Percentiles rank a stretch among this genome's conserved stretches.
phyloP scores from a whole-genome alignment of 2,113 vertebrate species.

The Casuarius casuarius region DNA sequence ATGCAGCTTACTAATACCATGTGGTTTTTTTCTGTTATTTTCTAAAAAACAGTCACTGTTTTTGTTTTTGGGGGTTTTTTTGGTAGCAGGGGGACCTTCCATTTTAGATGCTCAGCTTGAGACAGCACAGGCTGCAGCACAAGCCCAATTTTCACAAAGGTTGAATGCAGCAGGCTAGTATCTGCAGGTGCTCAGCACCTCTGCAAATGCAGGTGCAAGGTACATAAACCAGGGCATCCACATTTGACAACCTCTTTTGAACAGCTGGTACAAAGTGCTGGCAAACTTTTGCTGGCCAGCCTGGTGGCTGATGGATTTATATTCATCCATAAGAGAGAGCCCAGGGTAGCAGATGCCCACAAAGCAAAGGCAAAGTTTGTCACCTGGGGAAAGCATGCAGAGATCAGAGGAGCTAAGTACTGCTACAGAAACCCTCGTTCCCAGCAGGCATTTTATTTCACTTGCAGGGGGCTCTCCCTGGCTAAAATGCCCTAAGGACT shows the following conservation, averaged over 20 bases:
- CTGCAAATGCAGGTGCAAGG: background rate
- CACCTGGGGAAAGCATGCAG: conserved; percentile 36
- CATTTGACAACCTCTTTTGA: background rate
- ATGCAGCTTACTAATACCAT: background rate
- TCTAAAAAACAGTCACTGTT: background rate
- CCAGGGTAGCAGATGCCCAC: background rate
- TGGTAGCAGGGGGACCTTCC: background rate
- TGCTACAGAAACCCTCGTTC: conserved; percentile 2
- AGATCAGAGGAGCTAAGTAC: conserved; percentile 29
- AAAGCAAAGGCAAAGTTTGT: conserved; percentile 20
- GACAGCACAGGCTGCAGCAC: background rate
- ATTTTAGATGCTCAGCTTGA: background rate
- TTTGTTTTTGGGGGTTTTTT: background rate
- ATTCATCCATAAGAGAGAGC: background rate
- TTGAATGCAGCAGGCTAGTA: background rate
- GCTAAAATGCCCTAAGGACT: background rate
- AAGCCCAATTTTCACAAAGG: background rate
- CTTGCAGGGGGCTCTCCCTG: background rate
- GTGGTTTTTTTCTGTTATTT: background rate
- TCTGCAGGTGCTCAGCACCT: conserved; percentile 7
- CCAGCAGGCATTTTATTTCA: background rate
- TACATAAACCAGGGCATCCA: background rate
- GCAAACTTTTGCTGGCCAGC: conserved; percentile 2
- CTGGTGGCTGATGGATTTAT: conserved; percentile 22
- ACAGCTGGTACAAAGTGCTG: conserved; percentile 26